Evolutionary conservation across 2,113 vertebrate species (phyloP).

Genomic region (Suncus etruscus): DNA sequence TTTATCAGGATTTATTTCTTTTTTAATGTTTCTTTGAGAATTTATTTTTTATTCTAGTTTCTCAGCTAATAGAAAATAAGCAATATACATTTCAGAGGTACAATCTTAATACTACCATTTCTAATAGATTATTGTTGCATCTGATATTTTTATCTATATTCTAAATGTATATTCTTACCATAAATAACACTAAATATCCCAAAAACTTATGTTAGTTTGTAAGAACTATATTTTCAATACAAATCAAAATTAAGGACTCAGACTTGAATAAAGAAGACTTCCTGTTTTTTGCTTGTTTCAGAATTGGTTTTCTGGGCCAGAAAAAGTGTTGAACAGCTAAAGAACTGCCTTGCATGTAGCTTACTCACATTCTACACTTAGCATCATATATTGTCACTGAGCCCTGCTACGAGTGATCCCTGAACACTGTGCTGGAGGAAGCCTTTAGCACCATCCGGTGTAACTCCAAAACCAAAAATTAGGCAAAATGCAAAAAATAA

Average conservation of each 20-base stretch:
- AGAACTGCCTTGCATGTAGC: too few relatives aligned
- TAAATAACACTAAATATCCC: conserved; percentile 47
- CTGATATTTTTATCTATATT: conserved; percentile 73
- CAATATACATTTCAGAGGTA: not conserved
- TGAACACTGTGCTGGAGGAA: too few relatives aligned
- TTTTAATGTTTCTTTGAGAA: too few relatives aligned
- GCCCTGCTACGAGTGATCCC: too few relatives aligned
- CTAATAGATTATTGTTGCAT: conserved; percentile 53
- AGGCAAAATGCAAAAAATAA: too few relatives aligned
- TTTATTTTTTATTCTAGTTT: too few relatives aligned
- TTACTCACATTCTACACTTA: too few relatives aligned
- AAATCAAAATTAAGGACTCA: conserved; percentile 44
- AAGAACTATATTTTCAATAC: not conserved
- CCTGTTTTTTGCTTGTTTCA: not conserved
- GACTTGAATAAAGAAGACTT: not conserved
- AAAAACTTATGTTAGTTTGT: conserved; percentile 17
- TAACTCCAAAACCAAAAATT: too few relatives aligned
- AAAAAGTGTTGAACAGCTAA: too few relatives aligned
- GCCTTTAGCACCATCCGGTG: too few relatives aligned
- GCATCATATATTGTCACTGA: too few relatives aligned
- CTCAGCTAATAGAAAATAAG: conserved; percentile 39
- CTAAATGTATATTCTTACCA: conserved; percentile 51
- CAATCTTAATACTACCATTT: conserved; percentile 37
- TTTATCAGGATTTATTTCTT: conserved; percentile 9
- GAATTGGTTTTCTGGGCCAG: too few relatives aligned